A percentile compares a stretch with the other conserved stretches of the same genome.
phyloP scores from a whole-genome alignment of 2,797 vertebrate species.

The Mormyrops boulengeri region DNA sequence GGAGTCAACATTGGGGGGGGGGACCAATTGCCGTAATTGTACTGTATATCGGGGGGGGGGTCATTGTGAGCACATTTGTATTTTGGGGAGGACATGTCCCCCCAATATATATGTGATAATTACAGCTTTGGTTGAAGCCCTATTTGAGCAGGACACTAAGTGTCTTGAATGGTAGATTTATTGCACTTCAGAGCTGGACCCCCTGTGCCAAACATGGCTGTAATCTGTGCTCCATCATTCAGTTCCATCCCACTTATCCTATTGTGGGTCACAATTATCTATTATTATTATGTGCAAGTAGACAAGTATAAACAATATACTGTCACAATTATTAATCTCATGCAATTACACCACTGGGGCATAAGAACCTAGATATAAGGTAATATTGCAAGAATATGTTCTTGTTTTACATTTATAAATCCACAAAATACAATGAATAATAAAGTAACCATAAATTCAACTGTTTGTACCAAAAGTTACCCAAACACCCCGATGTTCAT shows the following conservation, averaged over 20 bases:
- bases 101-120: neutral
- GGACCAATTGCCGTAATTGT: neutral
- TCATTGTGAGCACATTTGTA: neutral
- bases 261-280: neutral
- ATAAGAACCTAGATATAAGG: neutral
- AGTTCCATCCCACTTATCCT: neutral
- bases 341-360: neutral
- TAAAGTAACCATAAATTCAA: neutral
- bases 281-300: neutral
- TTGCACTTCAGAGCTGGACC: neutral
- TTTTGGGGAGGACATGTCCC: neutral
- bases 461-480: neutral
- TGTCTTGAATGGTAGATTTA: neutral
- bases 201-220: neutral
- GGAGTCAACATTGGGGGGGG: too few species aligned
- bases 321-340: neutral
- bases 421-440: neutral
- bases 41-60: too few species aligned
- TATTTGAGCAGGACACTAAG: neutral
- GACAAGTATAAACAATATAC: neutral
- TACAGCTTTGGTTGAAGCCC: neutral
- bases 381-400: neutral
- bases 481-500: neutral
- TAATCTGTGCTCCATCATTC: neutral
- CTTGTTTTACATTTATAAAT: neutral